Base-by-base conservation (phyloP, 2,888 invertebrate genomes). In the Isoperla grammatica region DNA sequence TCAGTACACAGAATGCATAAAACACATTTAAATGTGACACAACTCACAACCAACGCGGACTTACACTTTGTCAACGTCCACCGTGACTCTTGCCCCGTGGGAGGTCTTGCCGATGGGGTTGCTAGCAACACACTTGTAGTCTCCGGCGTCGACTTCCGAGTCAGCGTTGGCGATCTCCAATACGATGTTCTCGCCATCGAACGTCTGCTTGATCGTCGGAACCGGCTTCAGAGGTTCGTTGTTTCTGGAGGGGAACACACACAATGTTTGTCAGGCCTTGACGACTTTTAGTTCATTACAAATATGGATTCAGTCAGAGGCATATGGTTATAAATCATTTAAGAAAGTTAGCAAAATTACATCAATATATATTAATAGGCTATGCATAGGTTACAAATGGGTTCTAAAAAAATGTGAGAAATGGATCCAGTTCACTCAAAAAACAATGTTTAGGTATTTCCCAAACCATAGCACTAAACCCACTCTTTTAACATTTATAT, bases 41-140 rank as follows among this genome's bases (percentile, higher is more conserved):
- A n/a, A n/a, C n/a, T n/a, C n/a, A n/a, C n/a, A n/a, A n/a, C n/a
- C n/a, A n/a, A n/a, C n/a, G n/a, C n/a, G n/a, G n/a, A n/a, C 73
- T 71, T 68, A 74, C 50, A 91, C 90, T 71, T 85, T 86, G 65
- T 90, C 90, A 0, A 90, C 91, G 70, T 91, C 92, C 9, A 93
- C 88, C 22, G 87, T 88, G 0, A 92, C 85, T 68, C 86, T 84
- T 15, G 93, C 91, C 60, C 92, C 90, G 72, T 94, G 94, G 12
- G 90, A 94, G 60, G 87, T 88, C 77, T 87, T 90, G 39, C 97
- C 97, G 56, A 90, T 83, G 17, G 89, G 82, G 74, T 95, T 95
- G 54, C 86, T 86, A 37, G 95, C 95, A 50, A 91, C 85, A 70
- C 94, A 94, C 75, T 94, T 94, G 71, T 95, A 95, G 73, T 92